Base-by-base conservation (phyloP, 92 coral and sea anemone genomes). In the Heliopora coerulea region DNA sequence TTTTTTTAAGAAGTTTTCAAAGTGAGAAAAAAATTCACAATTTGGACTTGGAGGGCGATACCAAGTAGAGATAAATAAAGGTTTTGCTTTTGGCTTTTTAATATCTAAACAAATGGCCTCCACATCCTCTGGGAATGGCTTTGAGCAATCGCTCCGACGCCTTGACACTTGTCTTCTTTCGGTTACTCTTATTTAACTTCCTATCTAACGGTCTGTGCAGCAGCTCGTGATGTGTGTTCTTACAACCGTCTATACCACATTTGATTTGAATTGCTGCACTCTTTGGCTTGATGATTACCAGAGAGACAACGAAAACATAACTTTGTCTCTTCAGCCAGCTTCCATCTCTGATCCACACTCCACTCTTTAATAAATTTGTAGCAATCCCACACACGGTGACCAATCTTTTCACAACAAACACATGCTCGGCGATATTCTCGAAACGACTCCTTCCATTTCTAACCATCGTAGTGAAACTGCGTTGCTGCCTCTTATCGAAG, bases 381-480 rank as follows among this genome's bases (percentile, higher is more conserved):
- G 41, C 72, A 65, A 3, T 65, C n/a, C 72, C 72, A 8, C 29
- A 39, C 56, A 3, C 56, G 11, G 41, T 65, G 72, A 9, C 54
- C 72, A 65, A 41, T 13, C 54, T 41, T 65, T 39, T 65, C 14
- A 39, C 72, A 65, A 15, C 72, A 65, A 19, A 35, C 72, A 41
- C 72, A 63, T 0, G 24, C 24, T 1, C 50, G 70, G 26, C 70
- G 70, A 35, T 26, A 58, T 37, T 4, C 11, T 63, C 26, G 10
- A 20, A 49, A 35, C 19, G 3, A 6, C 27, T 12, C 17, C 50
- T 63, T 35, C 50, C 24, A 10, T 14, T 31, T 18, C 23, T 63
- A 12, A 19, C 70, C 3, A 46, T 37, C 42, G 42, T 4, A 4
- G 42, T 11, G 11, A 37, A 37, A 37, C 11, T 37, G 11, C 42